Conservation (phyloP, 2,797 vertebrate species). For the Prionace glauca region DNA sequence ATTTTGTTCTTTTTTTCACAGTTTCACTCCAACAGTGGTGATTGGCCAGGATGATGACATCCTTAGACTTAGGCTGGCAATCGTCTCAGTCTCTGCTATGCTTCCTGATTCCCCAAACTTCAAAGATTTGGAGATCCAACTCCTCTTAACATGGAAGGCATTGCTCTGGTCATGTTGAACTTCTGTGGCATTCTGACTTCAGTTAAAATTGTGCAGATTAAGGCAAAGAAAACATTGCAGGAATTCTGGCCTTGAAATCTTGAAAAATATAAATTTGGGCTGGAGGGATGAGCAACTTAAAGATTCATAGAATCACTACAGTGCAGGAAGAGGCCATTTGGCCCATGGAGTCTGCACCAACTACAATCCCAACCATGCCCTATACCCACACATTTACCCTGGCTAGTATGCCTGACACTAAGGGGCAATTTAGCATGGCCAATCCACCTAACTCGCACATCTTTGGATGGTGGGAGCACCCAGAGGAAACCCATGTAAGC, state of each 20-base stretch:
- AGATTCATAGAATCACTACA: no score
- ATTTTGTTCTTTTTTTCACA: background rate
- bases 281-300: background rate
- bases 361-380: no score
- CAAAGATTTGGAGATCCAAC: background rate
- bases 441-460: no score
- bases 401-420: no score
- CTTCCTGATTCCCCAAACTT: background rate
- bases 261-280: background rate
- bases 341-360: no score
- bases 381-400: no score
- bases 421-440: no score
- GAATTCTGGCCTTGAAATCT: background rate
- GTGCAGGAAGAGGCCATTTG: no score
- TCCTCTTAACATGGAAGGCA: background rate
- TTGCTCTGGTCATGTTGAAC: background rate
- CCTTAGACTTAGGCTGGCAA: background rate
- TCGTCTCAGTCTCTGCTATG: background rate
- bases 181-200: background rate
- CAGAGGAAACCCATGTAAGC: no score
- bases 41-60: background rate
- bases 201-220: background rate
- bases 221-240: background rate
- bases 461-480: no score
- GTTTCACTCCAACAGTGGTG: background rate